Percentiles rank a stretch among this genome's conserved stretches.
Evolutionary conservation across 2,113 vertebrate genomes (phyloP).

Genomic region (Platycercus adscitus): DNA sequence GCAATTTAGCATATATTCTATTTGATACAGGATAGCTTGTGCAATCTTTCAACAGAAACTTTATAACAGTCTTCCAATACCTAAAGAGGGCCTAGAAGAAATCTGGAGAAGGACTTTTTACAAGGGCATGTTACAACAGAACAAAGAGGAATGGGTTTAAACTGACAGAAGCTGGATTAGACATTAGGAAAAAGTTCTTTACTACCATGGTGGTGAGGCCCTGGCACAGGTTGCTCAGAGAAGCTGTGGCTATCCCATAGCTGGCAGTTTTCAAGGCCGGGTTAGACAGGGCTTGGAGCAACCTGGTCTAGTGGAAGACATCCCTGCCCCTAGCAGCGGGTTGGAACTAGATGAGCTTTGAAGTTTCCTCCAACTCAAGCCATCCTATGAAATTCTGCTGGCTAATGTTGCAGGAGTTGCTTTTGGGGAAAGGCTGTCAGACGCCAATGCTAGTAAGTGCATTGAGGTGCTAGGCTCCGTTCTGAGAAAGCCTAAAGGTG

Average conservation of each 20-base stretch:
- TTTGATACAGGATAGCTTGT: not conserved
- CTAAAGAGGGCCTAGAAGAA: not conserved
- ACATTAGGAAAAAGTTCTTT: not conserved
- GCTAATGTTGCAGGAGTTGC: not conserved
- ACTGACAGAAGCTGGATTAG: not conserved
- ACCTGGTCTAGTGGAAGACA: not conserved
- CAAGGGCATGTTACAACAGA: not conserved
- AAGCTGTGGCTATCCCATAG: not conserved
- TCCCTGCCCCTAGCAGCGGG: not conserved
- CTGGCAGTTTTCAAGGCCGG: not conserved
- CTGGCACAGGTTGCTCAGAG: not conserved
- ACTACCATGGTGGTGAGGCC: not conserved
- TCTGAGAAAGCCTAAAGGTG: not conserved
- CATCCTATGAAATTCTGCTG: not conserved
- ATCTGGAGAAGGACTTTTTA: not conserved
- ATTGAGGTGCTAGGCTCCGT: not conserved
- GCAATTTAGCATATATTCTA: fast-evolving
- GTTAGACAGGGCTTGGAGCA: not conserved
- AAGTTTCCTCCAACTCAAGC: not conserved
- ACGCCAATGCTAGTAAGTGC: fast-evolving
- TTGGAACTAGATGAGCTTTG: not conserved
- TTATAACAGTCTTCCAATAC: not conserved
- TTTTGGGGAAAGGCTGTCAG: not conserved
- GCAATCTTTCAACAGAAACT: not conserved
- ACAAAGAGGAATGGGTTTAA: not conserved